Conservation (phyloP, 2,888 invertebrate genomes). For the Anaspis maculata region DNA sequence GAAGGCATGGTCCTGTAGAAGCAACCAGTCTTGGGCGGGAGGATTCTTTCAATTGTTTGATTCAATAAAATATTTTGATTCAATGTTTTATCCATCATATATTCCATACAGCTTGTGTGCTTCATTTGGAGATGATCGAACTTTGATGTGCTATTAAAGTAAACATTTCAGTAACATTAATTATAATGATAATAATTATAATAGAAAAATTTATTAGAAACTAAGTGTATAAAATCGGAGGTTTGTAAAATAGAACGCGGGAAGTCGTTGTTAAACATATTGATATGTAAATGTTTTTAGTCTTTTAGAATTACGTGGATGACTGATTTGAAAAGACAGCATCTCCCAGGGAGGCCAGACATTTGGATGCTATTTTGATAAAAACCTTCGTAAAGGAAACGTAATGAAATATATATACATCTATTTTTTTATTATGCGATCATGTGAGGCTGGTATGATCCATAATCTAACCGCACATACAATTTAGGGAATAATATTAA, state of each 20-base stretch:
- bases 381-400: constrained; percentile 11
- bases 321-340: constrained; percentile 23
- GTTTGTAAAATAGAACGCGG: constrained; percentile 13
- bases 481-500: too few species aligned
- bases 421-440: constrained; percentile 16
- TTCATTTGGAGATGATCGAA: constrained; percentile 14
- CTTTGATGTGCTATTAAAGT: constrained; percentile 15
- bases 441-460: constrained; percentile 24
- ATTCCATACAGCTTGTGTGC: constrained; percentile 19
- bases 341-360: constrained; percentile 10
- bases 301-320: constrained; percentile 24
- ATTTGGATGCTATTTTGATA: constrained; percentile 20
- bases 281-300: constrained; percentile 20
- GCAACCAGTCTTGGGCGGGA: too few species aligned
- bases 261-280: constrained; percentile 12
- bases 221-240: constrained; percentile 14
- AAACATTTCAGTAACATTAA: constrained; percentile 2
- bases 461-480: constrained; percentile 12
- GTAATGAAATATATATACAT: constrained; percentile 1
- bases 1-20: too few species aligned
- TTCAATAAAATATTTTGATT: constrained; percentile 19
- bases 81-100: constrained; percentile 22
- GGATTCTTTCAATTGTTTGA: constrained; percentile 25
- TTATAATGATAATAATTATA: constrained; percentile 12
- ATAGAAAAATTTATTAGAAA: constrained; percentile 14